Percentiles rank a stretch among this genome's conserved stretches.
phyloP scores from a whole-genome alignment of 92 coral and sea anemone genomes.

The Diadumene lineata region DNA sequence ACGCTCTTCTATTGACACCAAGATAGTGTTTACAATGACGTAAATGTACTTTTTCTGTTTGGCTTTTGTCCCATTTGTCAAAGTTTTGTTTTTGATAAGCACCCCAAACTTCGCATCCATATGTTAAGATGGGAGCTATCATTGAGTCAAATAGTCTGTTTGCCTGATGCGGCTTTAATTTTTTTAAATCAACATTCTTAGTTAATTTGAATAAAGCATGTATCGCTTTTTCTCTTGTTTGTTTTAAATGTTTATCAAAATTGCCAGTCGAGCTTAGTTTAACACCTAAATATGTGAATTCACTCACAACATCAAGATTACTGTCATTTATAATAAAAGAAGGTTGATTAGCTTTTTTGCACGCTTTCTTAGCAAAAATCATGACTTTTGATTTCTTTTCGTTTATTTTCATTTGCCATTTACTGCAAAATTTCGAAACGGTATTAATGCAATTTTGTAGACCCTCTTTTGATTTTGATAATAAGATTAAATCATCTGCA shows the following conservation, averaged over 20 bases:
- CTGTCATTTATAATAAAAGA: constrained; percentile 20
- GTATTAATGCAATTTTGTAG: constrained; percentile 25
- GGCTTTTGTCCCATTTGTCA: constrained; percentile 15
- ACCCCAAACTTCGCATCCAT: constrained; percentile 23
- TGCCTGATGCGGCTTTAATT: background rate
- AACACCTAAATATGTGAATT: constrained; percentile 34
- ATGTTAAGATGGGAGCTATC: constrained; percentile 7
- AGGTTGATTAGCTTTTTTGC: constrained; percentile 9
- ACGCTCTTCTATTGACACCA: background rate
- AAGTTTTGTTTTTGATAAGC: constrained; percentile 11
- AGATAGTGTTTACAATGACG: background rate
- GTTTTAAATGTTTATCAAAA: constrained; percentile 13
- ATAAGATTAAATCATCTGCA: constrained; percentile 33
- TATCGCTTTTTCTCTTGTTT: constrained; percentile 12
- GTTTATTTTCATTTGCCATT: constrained; percentile 24
- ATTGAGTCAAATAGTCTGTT: background rate
- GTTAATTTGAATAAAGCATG: constrained; percentile 5
- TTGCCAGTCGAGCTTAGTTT: constrained; percentile 26
- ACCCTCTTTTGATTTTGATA: constrained; percentile 36
- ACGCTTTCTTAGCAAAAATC: constrained; percentile 12
- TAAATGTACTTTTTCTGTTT: background rate
- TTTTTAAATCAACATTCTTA: background rate
- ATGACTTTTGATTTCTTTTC: constrained; percentile 23
- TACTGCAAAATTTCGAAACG: background rate
- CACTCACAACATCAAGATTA: constrained; percentile 10